phyloP scores from a whole-genome alignment of 2,113 vertebrate genomes.

The Brachypodius melanocephalos region DNA sequence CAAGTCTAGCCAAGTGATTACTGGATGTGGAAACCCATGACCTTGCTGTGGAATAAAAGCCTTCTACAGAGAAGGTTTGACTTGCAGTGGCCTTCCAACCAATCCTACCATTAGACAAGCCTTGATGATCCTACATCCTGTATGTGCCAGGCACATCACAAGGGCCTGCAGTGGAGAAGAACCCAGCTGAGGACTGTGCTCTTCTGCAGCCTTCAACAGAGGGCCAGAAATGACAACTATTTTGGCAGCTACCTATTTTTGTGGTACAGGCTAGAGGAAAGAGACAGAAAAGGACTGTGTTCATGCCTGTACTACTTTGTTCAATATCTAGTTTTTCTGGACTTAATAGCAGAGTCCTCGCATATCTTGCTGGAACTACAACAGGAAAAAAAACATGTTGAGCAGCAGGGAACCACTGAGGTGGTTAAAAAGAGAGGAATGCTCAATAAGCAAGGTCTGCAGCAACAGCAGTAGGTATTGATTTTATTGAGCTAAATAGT shows the following conservation, averaged over 20 bases:
- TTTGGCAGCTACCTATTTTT: background rate
- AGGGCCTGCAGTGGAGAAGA: background rate
- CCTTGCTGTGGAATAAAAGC: background rate
- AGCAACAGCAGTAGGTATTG: background rate
- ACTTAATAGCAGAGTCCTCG: background rate
- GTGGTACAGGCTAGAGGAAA: background rate
- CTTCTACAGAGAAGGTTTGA: background rate
- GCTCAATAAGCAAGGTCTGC: background rate
- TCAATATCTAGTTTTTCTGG: background rate
- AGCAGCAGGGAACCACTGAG: background rate
- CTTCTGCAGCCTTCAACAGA: background rate
- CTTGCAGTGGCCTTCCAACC: background rate
- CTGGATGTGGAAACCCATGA: accelerated
- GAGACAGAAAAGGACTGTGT: background rate
- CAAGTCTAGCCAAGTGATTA: background rate
- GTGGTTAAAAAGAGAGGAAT: background rate
- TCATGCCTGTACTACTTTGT: background rate
- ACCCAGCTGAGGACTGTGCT: background rate
- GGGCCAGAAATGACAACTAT: background rate
- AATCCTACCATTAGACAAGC: background rate
- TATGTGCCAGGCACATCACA: accelerated
- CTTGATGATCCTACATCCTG: accelerated
- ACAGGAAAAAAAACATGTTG: background rate
- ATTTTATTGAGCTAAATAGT: background rate
- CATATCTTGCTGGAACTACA: background rate